A percentile compares a stretch with the other conserved stretches of the same genome.
phyloP scores from a whole-genome alignment of 2,888 invertebrate species.

The Tanytarsus gracilentus region DNA sequence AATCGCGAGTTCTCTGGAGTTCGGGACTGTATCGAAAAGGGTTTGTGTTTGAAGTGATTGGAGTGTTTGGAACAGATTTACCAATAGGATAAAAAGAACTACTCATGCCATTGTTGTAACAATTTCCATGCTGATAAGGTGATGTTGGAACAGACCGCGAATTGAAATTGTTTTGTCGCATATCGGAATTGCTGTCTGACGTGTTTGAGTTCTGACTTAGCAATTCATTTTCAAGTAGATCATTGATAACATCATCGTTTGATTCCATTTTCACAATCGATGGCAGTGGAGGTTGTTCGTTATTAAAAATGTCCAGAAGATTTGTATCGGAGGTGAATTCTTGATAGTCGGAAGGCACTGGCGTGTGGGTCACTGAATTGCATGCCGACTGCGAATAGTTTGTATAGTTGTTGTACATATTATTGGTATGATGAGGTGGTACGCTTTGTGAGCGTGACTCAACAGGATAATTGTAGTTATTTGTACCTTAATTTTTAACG shows the following conservation, averaged over 20 bases:
- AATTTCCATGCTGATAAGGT: conserved; percentile 42
- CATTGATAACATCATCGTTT: conserved; percentile 34
- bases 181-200: conserved; percentile 36
- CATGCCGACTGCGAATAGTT: conserved; percentile 44
- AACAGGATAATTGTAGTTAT: conserved; percentile 51
- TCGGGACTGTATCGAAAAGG: conserved; percentile 52
- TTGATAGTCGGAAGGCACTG: conserved; percentile 61
- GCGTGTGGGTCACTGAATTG: conserved; percentile 58
- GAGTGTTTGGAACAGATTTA: conserved; percentile 70
- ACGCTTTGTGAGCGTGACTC: conserved; percentile 65
- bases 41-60: conserved; percentile 45
- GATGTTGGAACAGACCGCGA: conserved; percentile 62
- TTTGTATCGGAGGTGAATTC: conserved; percentile 50
- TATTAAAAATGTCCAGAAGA: conserved; percentile 34
- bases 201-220: conserved; percentile 34
- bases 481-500: no score
- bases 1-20: conserved; percentile 46
- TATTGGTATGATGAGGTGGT: conserved; percentile 49
- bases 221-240: conserved; percentile 31
- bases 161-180: conserved; percentile 44
- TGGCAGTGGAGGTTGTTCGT: conserved; percentile 30
- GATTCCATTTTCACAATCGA: conserved; percentile 31
- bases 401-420: conserved; percentile 32
- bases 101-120: conserved; percentile 42
- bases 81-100: conserved; percentile 30